Base-by-base conservation (phyloP, 2,888 invertebrate species). In the Bembecia ichneumoniformis region DNA sequence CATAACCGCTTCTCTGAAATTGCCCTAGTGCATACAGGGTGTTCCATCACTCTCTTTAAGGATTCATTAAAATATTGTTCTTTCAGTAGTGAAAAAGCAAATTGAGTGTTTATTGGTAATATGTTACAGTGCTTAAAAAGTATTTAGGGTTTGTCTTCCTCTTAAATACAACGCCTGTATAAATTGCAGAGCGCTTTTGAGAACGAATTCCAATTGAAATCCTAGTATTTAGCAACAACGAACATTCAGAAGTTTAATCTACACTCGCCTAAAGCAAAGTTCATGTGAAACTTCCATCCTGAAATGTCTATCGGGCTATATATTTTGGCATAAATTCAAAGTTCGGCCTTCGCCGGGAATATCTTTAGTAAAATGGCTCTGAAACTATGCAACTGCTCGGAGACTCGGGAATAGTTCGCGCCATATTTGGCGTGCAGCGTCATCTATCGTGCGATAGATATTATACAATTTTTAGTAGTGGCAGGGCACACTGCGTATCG, bases 271-370 rank as follows among this genome's bases (percentile, higher is more conserved):
- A 67, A 59, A 65, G 59, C 48, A 51, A 66, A 63, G 55, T 63
- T 62, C 57, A 48, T 49, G 51, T 46, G 52, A 50, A 63, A 65
- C 61, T 65, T 63, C 54, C 51, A 49, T 63, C 58, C 56, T 55
- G 49, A 52, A 60, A 57, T 56, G 55, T 62, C 60, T 62, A 58
- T 55, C 56, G 52, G 47, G 61, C 53, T 15, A 59, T 60, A 72
- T 69, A 74, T 71, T 75, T 74, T 62, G 68, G 67, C 74, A 73
- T 75, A 74, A 76, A 76, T 74, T 73, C 69, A 64, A 75, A 74
- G 62, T 69, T 47, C 43, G 13, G 43, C 17, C 16, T 35, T 36
- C 9, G 28, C 28, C 28, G 17, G 16, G 45, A 35, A 16, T 36
- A 15, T 35, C 44, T 45, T 45, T 44, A 28, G 11, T 14, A 40